phyloP scores from a whole-genome alignment of 2,888 invertebrate genomes.

The Sialis fuliginosa region DNA sequence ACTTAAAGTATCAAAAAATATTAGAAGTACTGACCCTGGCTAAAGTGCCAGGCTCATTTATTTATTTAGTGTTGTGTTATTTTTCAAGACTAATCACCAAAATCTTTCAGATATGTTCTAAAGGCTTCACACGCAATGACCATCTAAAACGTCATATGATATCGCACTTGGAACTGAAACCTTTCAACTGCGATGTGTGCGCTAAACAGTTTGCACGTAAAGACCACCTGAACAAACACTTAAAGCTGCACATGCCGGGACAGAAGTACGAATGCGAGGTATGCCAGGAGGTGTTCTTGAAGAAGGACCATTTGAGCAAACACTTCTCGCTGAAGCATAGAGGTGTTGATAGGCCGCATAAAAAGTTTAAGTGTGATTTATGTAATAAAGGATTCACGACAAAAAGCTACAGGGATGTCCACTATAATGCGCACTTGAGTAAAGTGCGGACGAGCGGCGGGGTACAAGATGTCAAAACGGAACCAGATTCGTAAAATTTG shows the following conservation, averaged over 20 bases:
- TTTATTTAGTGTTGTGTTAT: no score
- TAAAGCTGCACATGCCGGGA: conserved; percentile 19
- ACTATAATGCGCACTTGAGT: conserved; percentile 23
- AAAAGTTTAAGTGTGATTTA: conserved; percentile 22
- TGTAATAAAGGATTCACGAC: conserved; percentile 30
- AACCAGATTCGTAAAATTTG: no score
- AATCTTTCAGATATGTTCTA: conserved; percentile 26
- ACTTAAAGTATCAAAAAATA: no score
- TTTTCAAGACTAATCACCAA: no score
- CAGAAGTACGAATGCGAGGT: conserved; percentile 26
- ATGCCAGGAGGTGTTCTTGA: conserved; percentile 26
- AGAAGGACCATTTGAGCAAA: conserved; percentile 23
- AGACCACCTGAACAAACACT: conserved; percentile 22
- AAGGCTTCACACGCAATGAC: conserved; percentile 27
- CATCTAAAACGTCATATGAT: conserved; percentile 29
- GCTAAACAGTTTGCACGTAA: conserved; percentile 23
- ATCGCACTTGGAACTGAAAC: conserved; percentile 25
- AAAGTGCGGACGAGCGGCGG: no score
- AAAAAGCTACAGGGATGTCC: conserved; percentile 33
- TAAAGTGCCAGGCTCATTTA: no score
- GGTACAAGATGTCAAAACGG: no score
- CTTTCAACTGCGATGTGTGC: conserved; percentile 24
- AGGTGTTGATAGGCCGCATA: conserved; percentile 8
- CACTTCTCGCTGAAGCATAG: conserved; percentile 24
- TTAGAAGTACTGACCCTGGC: no score